Base-by-base conservation (phyloP, 2,113 vertebrate genomes). In the Noctilio leporinus region DNA sequence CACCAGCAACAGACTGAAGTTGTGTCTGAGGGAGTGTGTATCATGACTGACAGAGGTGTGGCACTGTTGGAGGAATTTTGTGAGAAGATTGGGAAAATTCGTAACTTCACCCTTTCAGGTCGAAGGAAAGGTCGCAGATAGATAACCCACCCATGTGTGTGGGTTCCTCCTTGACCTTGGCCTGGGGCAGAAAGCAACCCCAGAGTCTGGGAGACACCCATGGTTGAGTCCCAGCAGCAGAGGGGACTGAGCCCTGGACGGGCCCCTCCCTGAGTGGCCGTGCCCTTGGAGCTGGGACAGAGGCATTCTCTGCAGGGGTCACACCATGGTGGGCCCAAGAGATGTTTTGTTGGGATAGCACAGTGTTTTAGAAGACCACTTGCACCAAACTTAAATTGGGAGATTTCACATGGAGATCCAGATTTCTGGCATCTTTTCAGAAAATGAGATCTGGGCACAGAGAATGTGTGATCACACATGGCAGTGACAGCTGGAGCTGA, bases 371-470 rank as follows among this genome's bases (percentile, higher is more conserved):
- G 93, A 95, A 84, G 64, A 76, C 28, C 10, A 12, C 64, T 26
- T 7, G 28, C 93, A 81, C 78, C 75, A 73, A 76, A 35, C 59
- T 80, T 59, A 59, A 95, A 67, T 78, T 69, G 33, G 90, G 47
- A 91, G 78, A 43, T 55, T 78, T 89, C 72, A 57, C 35, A 15
- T n/a, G 35, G 80, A 67, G 43, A 84, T 80, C 35, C 76, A 43
- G 76, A 88, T 28, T 86, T 45, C 24, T 33, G 95, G 83, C 83
- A 40, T 80, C 55, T 88, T 92, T 87, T 95, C 84, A 84, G 85
- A 70, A 92, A 91, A 64, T 8, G 28, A 64, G 47, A 30, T 43
- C 30, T 16, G 38, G 81, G 53, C 73, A 77, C 92, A 89, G 45
- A 69, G 28, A 69, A 7, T n/a, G 15, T 87, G 5, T 6, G 33